Conservation (phyloP, 2,113 vertebrate genomes). For the Clarias batrachus region DNA sequence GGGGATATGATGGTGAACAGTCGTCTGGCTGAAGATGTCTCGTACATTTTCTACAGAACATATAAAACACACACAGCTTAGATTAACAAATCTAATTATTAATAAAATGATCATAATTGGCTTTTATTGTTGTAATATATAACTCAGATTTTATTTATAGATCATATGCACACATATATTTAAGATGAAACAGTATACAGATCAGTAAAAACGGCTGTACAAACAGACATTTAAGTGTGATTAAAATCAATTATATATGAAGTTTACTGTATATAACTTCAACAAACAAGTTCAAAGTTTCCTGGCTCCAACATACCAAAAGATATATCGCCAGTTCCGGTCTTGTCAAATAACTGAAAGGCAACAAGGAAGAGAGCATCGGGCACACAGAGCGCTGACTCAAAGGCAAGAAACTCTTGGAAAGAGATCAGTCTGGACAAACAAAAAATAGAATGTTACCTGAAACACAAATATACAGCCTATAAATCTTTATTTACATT, state of each 20-base stretch:
- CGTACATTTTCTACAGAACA: constrained; percentile 85
- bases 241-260: not conserved
- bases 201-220: not conserved
- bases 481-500: not conserved
- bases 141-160: not conserved
- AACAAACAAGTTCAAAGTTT: not conserved
- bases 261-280: not conserved
- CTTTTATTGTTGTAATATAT: not conserved
- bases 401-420: constrained; percentile 97
- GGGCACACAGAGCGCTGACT: constrained; percentile 93
- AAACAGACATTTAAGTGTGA: not conserved
- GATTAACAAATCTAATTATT: not conserved
- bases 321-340: constrained; percentile 87
- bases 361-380: constrained; percentile 95
- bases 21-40: constrained; percentile 95
- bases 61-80: constrained; percentile 24
- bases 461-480: not conserved
- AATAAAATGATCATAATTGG: not conserved
- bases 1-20: constrained; percentile 94
- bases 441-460: not conserved
- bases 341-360: constrained; percentile 98
- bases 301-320: constrained; percentile 79
- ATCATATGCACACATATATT: not conserved
- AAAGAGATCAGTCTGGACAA: constrained; percentile 87
- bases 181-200: not conserved